phyloP scores from a whole-genome alignment of 2,797 vertebrate species.

The Diglossa cyanea region DNA sequence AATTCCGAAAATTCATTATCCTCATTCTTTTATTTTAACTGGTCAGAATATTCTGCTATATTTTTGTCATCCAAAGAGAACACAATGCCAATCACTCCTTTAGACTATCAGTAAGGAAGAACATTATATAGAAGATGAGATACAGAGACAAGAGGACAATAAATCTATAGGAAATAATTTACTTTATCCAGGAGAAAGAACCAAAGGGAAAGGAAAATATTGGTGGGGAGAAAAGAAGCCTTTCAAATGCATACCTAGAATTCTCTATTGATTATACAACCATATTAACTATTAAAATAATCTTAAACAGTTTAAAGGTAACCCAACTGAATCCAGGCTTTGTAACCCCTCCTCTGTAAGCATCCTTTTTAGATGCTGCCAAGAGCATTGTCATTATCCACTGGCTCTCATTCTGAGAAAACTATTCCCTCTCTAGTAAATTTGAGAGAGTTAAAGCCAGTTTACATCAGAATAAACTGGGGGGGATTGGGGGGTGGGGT shows the following conservation, averaged over 20 bases:
- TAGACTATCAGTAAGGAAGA: neutral
- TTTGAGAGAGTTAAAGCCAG: neutral
- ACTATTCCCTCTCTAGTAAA: neutral
- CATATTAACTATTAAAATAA: neutral
- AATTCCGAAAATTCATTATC: neutral
- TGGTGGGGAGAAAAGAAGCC: accelerated
- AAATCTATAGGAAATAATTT: neutral
- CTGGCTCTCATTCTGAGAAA: neutral
- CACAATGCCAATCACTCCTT: neutral
- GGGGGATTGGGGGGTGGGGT: accelerated
- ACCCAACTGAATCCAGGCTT: neutral
- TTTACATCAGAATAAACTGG: neutral
- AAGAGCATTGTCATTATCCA: neutral
- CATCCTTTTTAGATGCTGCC: neutral
- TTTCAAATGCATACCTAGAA: neutral
- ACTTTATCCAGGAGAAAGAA: neutral
- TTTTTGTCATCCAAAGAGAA: neutral
- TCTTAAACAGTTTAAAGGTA: neutral
- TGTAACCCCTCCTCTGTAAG: neutral
- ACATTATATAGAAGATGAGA: neutral
- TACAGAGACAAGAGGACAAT: neutral
- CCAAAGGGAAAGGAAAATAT: neutral
- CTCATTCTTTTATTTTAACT: neutral
- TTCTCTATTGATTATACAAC: neutral
- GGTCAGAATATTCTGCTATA: neutral